Evolutionary conservation across 2,888 invertebrate species (phyloP), one percentile per base, ranked within the genome.

Genomic region (Trachelus tabidus): DNA sequence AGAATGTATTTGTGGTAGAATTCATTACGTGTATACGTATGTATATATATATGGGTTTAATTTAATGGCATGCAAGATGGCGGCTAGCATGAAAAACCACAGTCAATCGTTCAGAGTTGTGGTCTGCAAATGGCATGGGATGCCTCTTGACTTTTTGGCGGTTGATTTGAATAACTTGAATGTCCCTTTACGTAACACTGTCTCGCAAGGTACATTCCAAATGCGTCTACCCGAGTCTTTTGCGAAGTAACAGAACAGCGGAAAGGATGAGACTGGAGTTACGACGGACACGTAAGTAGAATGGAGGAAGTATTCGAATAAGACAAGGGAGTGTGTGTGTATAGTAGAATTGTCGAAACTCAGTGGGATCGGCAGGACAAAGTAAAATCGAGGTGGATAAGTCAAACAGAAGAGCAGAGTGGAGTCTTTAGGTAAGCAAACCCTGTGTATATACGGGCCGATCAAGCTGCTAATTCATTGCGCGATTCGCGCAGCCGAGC

Each of bases 381-480:
- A 71, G 71, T 34, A 34, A 71, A 71, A 33, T 30, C 30, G 68
- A 35, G 69, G 56, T 34, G 69, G 30, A 37, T 33, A 76, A 34
- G 35, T 30, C 37, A 69, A 34, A 30, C 33, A 12, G 76, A 69
- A 37, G 30, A 33, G 75, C 78, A 75, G 40, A 71, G 74, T 30
- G 40, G 33, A 73, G 76, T 77, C 80, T 81, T 78, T 78, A 73
- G 73, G 71, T 81, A 79, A 76, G 73, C 75, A 74, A 73, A 73
- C 81, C 71, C 76, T 77, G 69, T 40, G 73, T 77, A 73, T 56
- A 56, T 71, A 77, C 75, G 69, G 79, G 77, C 79, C 79, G 83
- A 82, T 81, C 81, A 76, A 80, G 79, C 78, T 79, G 85, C 82
- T 85, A 85, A 84, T 85, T 85, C 85, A 84, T 82, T 83, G 84